A percentile compares a stretch with the other conserved stretches of the same genome.
Evolutionary conservation across 2,888 invertebrate species (phyloP).

Genomic region (Orthosia gracilis): DNA sequence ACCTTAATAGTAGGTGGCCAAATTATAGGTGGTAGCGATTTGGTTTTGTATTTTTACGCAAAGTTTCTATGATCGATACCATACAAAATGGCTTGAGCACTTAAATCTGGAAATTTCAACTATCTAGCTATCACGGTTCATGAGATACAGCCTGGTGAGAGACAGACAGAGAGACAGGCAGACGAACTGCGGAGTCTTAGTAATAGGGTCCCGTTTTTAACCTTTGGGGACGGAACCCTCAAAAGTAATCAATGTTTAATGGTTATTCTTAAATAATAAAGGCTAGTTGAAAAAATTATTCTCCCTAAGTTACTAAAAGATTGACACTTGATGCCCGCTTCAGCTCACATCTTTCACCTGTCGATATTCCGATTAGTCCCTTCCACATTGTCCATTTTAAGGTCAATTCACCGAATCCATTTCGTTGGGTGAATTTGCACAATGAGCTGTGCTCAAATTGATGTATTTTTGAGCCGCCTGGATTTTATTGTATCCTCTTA

Average conservation of each 20-base stretch:
- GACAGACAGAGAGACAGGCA: no score
- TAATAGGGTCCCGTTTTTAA: no score
- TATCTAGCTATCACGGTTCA: no score
- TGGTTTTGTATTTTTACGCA: not conserved
- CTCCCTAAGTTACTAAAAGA: not conserved
- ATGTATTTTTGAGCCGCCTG: conserved; percentile 64
- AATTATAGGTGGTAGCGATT: conserved; percentile 22
- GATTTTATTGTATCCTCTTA: conserved; percentile 56
- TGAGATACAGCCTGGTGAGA: no score
- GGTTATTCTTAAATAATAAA: no score
- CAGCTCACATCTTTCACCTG: conserved; percentile 19
- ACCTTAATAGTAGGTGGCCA: conserved; percentile 38
- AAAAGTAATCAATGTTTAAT: no score
- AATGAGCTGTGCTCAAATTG: conserved; percentile 57
- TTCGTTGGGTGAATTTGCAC: conserved; percentile 60
- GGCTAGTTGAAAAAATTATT: no score
- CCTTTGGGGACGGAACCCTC: no score
- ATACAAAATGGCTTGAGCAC: no score
- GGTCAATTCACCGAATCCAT: conserved; percentile 67
- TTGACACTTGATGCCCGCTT: conserved; percentile 14
- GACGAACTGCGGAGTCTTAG: no score
- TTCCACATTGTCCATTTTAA: conserved; percentile 68
- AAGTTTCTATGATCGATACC: no score
- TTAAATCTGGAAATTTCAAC: no score
- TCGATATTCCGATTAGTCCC: conserved; percentile 56